These are phyloP conservation scores for Scaptomyza hsui DNA, from an alignment of 1,140 invertebrate genomes.

Conservation along the genomic window DNA sequence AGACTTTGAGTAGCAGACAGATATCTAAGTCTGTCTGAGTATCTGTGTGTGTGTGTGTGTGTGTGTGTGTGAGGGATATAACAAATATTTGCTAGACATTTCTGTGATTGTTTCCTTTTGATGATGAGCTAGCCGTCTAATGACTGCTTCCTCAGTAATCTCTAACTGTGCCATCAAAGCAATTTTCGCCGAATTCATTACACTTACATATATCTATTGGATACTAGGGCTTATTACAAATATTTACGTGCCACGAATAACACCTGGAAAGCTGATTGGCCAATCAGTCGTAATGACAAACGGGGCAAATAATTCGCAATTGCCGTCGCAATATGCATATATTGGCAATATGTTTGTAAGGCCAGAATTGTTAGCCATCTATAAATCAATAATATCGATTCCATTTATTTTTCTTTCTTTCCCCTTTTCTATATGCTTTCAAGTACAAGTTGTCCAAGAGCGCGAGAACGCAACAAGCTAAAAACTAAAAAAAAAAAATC, in stretches of 20 bases:
- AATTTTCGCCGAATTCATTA: conserved; percentile 9
- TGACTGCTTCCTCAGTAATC: conserved; percentile 12
- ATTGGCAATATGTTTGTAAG: conserved; percentile 47
- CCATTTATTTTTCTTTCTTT: conserved; percentile 10
- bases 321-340: conserved; percentile 30
- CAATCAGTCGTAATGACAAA: conserved; percentile 77
- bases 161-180: conserved; percentile 28
- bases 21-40: too few relatives aligned
- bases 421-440: conserved; percentile 8
- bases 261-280: conserved; percentile 51
- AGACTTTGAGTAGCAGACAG: background rate
- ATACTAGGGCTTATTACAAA: conserved; percentile 38
- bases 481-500: conserved; percentile 10
- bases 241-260: conserved; percentile 42
- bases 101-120: conserved; percentile 21
- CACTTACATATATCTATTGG: background rate
- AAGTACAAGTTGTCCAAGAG: conserved; percentile 10
- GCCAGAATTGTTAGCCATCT: conserved; percentile 14
- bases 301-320: conserved; percentile 58
- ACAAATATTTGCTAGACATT: conserved; percentile 13
- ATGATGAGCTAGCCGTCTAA: conserved; percentile 16
- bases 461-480: conserved; percentile 30
- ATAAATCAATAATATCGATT: conserved; percentile 75
- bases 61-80: background rate
- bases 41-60: background rate